Conservation (phyloP, 1,140 invertebrate genomes). For the Drosophila bocqueti region DNA sequence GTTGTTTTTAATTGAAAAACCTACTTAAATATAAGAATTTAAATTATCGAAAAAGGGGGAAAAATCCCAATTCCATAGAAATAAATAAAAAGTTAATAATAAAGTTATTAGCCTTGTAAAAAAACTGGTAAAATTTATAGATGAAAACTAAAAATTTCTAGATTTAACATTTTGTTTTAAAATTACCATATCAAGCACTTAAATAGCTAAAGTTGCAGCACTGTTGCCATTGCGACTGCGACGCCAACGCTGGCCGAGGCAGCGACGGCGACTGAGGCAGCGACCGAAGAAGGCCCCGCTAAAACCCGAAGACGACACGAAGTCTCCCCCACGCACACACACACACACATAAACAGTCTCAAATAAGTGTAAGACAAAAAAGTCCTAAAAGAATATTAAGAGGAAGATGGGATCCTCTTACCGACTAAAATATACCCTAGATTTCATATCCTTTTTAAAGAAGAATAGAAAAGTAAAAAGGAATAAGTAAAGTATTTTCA, state of each 20-base stretch:
- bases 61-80: no score
- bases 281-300: conserved; percentile 56
- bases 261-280: conserved; percentile 21
- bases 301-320: conserved; percentile 67
- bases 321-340: conserved; percentile 43
- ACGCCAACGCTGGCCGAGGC: conserved; percentile 36
- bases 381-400: conserved; percentile 8
- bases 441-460: not conserved
- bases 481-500: not conserved
- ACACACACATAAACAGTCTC: conserved; percentile 13
- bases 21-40: no score
- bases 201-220: not conserved
- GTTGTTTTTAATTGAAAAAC: no score
- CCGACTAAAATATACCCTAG: not conserved
- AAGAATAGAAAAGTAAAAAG: no score
- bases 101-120: no score
- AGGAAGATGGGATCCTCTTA: not conserved
- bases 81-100: no score
- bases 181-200: not conserved
- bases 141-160: not conserved
- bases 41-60: no score
- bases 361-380: conserved; percentile 6
- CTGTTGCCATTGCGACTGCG: conserved; percentile 6
- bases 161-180: not conserved
- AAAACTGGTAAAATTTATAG: not conserved